Conservation (phyloP, 2,113 vertebrate genomes). For the Hydrolagus affinis region DNA sequence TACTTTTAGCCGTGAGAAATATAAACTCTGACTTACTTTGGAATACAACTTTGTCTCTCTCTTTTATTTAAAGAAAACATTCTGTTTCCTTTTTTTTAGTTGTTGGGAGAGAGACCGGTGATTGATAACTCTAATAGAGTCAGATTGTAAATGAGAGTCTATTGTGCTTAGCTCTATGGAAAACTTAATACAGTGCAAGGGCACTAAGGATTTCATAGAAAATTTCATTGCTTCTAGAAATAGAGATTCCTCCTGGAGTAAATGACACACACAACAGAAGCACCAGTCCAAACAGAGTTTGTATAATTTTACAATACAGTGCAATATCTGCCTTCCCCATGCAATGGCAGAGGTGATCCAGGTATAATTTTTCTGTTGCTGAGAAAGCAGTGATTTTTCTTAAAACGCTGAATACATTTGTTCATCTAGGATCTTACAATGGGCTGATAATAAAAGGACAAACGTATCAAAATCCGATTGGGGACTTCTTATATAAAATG, state of each 20-base stretch:
- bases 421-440: no score
- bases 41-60: no score
- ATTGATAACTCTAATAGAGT: no score
- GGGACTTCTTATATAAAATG: not conserved
- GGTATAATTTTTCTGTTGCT: no score
- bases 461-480: not conserved
- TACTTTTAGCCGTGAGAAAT: slow-evolving; percentile 28
- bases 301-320: not conserved
- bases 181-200: not conserved
- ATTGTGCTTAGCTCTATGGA: not conserved
- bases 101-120: no score
- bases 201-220: not conserved
- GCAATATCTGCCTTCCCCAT: no score
- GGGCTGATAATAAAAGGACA: not conserved
- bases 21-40: not conserved
- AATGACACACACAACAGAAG: not conserved
- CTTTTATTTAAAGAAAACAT: no score
- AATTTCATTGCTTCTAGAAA: not conserved
- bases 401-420: no score
- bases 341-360: no score
- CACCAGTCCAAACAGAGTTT: not conserved
- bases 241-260: not conserved
- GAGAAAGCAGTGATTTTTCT: no score
- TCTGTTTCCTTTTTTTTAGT: no score
- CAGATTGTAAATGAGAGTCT: no score